Evolutionary conservation across 2,888 invertebrate genomes (phyloP), one percentile per base, ranked within the genome.

Genomic region (Pilophorus perplexus): DNA sequence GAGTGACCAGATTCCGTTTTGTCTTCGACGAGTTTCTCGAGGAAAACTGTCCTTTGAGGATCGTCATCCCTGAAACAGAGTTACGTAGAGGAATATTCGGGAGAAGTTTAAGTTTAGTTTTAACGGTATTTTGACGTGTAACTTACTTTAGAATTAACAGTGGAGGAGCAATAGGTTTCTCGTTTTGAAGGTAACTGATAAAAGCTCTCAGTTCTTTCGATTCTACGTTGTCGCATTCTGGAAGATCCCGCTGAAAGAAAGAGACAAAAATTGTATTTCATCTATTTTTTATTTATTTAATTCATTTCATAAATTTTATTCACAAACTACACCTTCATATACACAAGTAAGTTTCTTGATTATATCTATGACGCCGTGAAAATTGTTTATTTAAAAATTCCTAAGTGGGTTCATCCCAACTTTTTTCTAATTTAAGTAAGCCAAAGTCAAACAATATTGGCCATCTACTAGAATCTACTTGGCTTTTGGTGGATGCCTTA

Each of bases 21-120:
- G 79, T 99, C 99, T 78, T 99, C 98, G 52, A 96, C 84, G 74
- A 99, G 83, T 74, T 87, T 86, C 75, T 95, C 92, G 69, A 90
- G 86, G 80, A 99, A 95, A 72, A 86, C 77, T 66, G 84, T 82
- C 71, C 92, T 84, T 67, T 86, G 83, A 65, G 89, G 89, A 73
- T 94, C 92, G 79, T 95, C 95, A 77, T 99, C 97, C 78, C 96
- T 95, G 83, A 25, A 80, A 79, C 67, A 68, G 71, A 50, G 69
- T 60, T 33, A 33, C 33, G 12, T n/a, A n/a, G n/a, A n/a, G n/a
- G n/a, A n/a, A n/a, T n/a, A n/a, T n/a, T n/a, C n/a, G n/a, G n/a
- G n/a, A n/a, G n/a, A n/a, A n/a, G n/a, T n/a, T n/a, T n/a, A n/a
- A n/a, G n/a, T n/a, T n/a, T n/a, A n/a, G n/a, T n/a, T n/a, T n/a